These are phyloP conservation scores for Antedon bifida DNA, from an alignment of 35 echinoderm and acorn worm genomes.

Conservation along the genomic window DNA sequence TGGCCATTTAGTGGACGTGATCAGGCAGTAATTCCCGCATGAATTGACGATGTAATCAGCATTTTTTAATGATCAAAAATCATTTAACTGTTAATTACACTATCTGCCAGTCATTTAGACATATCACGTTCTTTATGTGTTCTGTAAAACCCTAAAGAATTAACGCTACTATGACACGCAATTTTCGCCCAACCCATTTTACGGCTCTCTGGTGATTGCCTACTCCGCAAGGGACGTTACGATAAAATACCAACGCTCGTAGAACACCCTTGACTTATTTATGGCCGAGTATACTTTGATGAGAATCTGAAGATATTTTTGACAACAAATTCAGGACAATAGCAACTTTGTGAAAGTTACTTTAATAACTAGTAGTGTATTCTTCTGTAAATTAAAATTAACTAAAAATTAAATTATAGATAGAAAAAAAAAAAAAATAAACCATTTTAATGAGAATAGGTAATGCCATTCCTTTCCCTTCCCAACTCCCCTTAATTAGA, in stretches of 20 bases:
- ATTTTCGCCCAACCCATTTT: not conserved
- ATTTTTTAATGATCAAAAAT: not conserved
- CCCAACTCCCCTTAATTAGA: no score
- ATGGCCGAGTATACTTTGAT: not conserved
- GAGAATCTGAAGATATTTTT: not conserved
- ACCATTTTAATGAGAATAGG: no score
- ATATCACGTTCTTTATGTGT: not conserved
- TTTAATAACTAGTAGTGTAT: not conserved
- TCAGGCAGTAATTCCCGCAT: not conserved
- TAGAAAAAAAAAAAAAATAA: no score
- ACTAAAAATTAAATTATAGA: no score
- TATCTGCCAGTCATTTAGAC: not conserved
- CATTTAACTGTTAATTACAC: not conserved
- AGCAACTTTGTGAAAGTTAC: not conserved
- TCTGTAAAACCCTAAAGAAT: not conserved
- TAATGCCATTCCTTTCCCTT: no score
- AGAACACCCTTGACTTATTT: not conserved
- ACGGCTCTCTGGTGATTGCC: not conserved
- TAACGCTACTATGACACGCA: not conserved
- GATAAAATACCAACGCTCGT: not conserved
- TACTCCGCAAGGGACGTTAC: not conserved
- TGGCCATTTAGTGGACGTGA: not conserved
- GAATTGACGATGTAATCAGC: not conserved
- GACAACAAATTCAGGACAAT: not conserved
- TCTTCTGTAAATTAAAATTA: not conserved